Percentiles rank a stretch among this genome's conserved stretches.
phyloP scores from a whole-genome alignment of 2,888 invertebrate species.

The Elysia crispata region DNA sequence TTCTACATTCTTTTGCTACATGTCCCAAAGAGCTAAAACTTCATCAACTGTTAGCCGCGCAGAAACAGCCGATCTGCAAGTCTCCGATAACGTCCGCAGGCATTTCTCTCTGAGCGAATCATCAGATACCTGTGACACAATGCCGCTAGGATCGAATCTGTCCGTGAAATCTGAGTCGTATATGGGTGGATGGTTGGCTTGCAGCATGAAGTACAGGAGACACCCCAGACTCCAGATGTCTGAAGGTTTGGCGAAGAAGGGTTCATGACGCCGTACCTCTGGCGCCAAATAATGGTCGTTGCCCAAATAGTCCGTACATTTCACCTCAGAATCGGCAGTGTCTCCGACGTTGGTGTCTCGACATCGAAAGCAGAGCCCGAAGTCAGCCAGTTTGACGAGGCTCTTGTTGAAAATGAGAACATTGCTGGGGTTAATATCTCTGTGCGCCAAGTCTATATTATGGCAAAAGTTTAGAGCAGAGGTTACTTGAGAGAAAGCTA shows the following conservation, averaged over 20 bases:
- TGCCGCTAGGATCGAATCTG: background rate
- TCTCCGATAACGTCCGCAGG: no score
- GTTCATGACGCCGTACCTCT: conserved; percentile 49
- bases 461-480: conserved; percentile 54
- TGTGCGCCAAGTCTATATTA: conserved; percentile 50
- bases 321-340: background rate
- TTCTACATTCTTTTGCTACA: no score
- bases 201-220: conserved; percentile 52
- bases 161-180: conserved; percentile 11
- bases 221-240: conserved; percentile 58
- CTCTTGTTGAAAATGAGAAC: conserved; percentile 49
- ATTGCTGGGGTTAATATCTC: conserved; percentile 58
- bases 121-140: background rate
- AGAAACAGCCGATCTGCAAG: no score
- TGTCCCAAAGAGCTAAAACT: no score
- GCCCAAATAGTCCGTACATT: conserved; percentile 53
- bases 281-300: conserved; percentile 55
- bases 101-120: no score
- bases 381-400: conserved; percentile 55
- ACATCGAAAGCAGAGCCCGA: conserved; percentile 53
- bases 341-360: conserved; percentile 36
- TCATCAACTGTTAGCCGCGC: no score
- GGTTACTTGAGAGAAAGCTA: conserved; percentile 48
- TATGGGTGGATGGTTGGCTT: conserved; percentile 38
- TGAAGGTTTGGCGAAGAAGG: conserved; percentile 48